phyloP scores from a whole-genome alignment of 1,140 invertebrate genomes.

The Leguminivora glycinivorella region DNA sequence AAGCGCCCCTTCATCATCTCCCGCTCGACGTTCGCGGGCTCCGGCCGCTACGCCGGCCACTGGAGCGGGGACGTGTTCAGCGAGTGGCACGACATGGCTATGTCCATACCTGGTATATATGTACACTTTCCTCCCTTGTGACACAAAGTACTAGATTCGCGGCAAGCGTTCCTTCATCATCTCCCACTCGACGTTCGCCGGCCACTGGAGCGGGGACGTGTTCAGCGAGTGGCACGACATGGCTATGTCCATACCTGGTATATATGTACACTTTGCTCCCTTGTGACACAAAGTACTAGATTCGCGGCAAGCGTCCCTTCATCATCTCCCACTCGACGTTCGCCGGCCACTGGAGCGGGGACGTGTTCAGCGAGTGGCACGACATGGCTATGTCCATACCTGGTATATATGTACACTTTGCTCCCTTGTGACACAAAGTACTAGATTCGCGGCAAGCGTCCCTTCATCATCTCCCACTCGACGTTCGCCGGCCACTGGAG shows the following conservation, averaged over 20 bases:
- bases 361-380: conserved; percentile 86
- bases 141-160: no score
- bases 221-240: conserved; percentile 85
- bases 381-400: conserved; percentile 82
- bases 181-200: conserved; percentile 90
- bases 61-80: conserved; percentile 93
- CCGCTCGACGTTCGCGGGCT: conserved; percentile 89
- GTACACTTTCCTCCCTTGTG: no score
- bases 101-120: conserved; percentile 83
- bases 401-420: no score
- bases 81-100: conserved; percentile 84
- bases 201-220: conserved; percentile 95
- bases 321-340: conserved; percentile 92
- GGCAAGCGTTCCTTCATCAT: conserved; percentile 90
- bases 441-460: conserved; percentile 84
- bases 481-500: conserved; percentile 96
- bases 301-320: conserved; percentile 86
- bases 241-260: conserved; percentile 82
- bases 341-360: conserved; percentile 95
- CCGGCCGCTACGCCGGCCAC: conserved; percentile 91
- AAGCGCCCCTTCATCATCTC: conserved; percentile 91
- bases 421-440: no score
- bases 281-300: no score
- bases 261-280: no score
- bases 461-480: conserved; percentile 91